Conservation (phyloP, 2,797 vertebrate genomes). For the Lagorchestes hirsutus region DNA sequence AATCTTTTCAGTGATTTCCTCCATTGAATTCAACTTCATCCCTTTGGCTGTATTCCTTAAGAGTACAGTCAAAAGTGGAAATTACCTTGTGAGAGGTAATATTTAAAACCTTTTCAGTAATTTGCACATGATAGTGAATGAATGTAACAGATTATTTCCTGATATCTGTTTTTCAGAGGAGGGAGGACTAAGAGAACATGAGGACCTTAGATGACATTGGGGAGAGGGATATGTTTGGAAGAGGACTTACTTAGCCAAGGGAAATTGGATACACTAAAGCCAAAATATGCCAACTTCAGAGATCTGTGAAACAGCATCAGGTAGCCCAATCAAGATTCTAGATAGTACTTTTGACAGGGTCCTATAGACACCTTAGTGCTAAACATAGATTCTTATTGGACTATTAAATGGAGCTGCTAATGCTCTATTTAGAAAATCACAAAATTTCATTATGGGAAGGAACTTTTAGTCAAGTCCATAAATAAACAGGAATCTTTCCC, state of each 20-base stretch:
- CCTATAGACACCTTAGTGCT: background rate
- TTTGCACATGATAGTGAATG: constrained; percentile 21
- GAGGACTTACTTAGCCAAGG: background rate
- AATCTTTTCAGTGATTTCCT: background rate
- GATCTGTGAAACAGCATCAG: background rate
- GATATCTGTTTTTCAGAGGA: constrained; percentile 40
- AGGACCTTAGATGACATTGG: background rate
- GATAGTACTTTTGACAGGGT: background rate
- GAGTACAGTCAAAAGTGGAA: constrained; percentile 34
- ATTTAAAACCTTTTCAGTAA: constrained; percentile 27
- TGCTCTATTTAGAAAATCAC: background rate
- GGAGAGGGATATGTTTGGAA: background rate
- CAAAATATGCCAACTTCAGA: background rate
- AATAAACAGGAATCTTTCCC: background rate
- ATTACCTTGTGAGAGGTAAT: background rate
- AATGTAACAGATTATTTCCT: constrained; percentile 8
- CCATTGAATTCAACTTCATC: constrained; percentile 14
- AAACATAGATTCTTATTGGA: background rate
- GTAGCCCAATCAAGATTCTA: background rate
- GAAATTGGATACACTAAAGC: background rate
- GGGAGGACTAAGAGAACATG: background rate
- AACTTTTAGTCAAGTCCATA: background rate
- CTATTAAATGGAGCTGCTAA: background rate
- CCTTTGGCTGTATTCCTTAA: background rate
- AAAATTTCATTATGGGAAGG: background rate